These are phyloP conservation scores for Conomelus anceps DNA, from an alignment of 2,888 invertebrate genomes.

Conservation along the genomic window DNA sequence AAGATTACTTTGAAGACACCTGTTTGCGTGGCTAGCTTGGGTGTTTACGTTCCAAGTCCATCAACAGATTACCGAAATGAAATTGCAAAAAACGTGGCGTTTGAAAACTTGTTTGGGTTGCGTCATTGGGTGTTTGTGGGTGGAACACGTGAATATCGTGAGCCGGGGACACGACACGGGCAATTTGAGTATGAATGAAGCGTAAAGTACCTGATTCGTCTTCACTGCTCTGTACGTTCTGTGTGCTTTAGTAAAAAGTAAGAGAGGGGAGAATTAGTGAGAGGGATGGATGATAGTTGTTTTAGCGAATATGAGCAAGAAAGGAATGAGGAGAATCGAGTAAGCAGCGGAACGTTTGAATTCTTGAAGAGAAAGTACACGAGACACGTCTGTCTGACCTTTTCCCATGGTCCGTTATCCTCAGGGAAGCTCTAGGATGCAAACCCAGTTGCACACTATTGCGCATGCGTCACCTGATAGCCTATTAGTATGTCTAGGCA, in stretches of 20 bases:
- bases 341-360: neutral
- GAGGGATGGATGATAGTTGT: neutral
- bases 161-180: neutral
- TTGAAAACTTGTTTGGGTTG: neutral
- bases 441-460: neutral
- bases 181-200: neutral
- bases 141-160: neutral
- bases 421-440: neutral
- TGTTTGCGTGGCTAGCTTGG: neutral
- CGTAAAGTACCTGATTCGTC: neutral
- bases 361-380: constrained; percentile 12
- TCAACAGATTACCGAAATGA: neutral
- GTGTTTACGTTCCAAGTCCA: neutral
- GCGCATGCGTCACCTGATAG: neutral
- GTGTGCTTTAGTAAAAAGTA: neutral
- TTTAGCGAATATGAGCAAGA: neutral
- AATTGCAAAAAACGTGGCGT: neutral
- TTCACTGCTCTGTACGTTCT: neutral
- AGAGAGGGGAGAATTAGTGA: neutral
- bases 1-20: neutral
- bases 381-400: constrained; percentile 5
- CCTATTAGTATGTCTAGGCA: neutral
- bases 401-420: neutral
- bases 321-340: neutral
- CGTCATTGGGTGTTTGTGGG: neutral